Evolutionary conservation across 1,140 invertebrate genomes (phyloP), one percentile per base, ranked within the genome.

Genomic region (Arion vulgaris): DNA sequence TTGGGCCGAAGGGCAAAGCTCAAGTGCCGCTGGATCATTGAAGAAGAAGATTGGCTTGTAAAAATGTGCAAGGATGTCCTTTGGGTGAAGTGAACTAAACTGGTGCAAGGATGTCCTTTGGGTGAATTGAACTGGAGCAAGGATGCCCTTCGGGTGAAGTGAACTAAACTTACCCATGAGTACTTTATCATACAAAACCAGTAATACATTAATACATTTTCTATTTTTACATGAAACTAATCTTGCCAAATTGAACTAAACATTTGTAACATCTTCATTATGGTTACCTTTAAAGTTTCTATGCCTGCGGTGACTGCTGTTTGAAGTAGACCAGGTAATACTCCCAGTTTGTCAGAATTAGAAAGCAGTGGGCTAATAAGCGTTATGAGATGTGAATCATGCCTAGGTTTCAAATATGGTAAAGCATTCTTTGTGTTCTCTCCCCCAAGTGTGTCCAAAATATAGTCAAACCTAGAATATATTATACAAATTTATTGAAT

Each of bases 381-480:
- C 34, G 96, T 96, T 81, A 99, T 95, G 89, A 96, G 98, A 84
- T 95, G 95, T 53, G 94, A 92, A 88, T 94, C 95, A n/a, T 94
- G 92, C 93, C 95, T 96, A 36, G 93, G 92, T 82, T 95, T 95
- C 73, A 95, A 86, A 36, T 92, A 88, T 34, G 91, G 92, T 90
- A 88, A 77, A 69, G 94, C 92, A 13, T 95, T 94, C 77, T 88
- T 86, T 66, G 86, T 86, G 68, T 88, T 85, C 91, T 90, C 49
- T 93, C 92, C 93, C 79, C 97, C 96, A 32, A 95, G 95, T 83
- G 96, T 96, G 92, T 98, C 96, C 57, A 98, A 90, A 80, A 98
- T 96, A 73, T 97, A 94, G 87, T 97, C 96, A 92, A 96, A 97
- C 77, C 96, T 96, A 76, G 92, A 93, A 76, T 82, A 90, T 1